Conservation (phyloP, 2,888 invertebrate species). For the Megastigmus dorsalis region DNA sequence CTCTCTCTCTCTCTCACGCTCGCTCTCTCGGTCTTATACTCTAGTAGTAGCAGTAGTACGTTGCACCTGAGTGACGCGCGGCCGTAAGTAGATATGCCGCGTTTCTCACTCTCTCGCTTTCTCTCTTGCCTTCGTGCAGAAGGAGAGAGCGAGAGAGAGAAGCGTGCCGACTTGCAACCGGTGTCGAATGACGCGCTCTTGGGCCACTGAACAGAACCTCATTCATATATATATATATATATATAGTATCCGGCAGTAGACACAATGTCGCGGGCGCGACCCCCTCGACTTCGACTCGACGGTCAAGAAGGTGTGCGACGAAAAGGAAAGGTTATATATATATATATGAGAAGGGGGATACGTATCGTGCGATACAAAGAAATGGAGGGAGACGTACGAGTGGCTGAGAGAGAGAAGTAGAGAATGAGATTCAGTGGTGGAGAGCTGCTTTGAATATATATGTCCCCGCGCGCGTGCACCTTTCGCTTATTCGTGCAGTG, state of each 20-base stretch:
- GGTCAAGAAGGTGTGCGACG: conserved; percentile 1
- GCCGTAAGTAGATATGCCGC: conserved; percentile 44
- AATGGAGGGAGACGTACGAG: neutral
- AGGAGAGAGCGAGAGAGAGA: too few relatives aligned
- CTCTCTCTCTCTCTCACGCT: neutral
- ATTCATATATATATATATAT: too few relatives aligned
- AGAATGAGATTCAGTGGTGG: too few relatives aligned
- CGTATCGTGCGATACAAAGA: neutral
- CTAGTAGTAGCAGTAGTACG: too few relatives aligned
- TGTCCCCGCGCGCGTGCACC: too few relatives aligned
- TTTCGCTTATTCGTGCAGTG: too few relatives aligned
- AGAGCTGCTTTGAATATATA: too few relatives aligned
- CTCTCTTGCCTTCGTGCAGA: neutral
- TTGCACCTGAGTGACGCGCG: conserved; percentile 46
- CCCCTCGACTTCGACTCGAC: neutral
- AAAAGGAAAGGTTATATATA: too few relatives aligned
- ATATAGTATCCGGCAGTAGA: too few relatives aligned
- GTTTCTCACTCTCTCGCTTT: neutral
- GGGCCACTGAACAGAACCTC: too few relatives aligned
- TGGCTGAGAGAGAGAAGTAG: neutral
- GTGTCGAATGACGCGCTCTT: conserved; percentile 46
- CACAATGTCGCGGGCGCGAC: neutral
- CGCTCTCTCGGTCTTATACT: neutral
- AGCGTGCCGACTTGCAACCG: conserved; percentile 3
- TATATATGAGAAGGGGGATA: too few relatives aligned